Evolutionary conservation across 2,797 vertebrate genomes (phyloP), one percentile per base, ranked within the genome.

Genomic region (Syngnathus rostellatus): DNA sequence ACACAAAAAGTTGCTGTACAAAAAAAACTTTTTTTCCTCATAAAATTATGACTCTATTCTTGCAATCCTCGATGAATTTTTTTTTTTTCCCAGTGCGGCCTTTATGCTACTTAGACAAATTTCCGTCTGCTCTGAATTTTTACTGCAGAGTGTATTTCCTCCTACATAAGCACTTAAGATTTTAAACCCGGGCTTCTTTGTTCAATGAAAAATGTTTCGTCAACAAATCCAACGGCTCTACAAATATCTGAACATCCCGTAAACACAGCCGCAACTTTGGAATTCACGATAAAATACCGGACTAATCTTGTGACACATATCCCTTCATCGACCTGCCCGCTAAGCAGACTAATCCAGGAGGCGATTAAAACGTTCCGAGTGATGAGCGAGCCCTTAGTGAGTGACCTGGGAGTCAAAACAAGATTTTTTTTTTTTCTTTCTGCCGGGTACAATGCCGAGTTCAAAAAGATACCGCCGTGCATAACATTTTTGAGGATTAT

Each of bases 381-480:
- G 78, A 84, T 81, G 76, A 81, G 75, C 72, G 73, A 89, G 87
- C 89, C 89, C 86, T 89, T 89, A 73, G 81, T 84, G 82, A 85
- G 71, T 82, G 84, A 74, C 81, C 79, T 78, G 75, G 81, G 72
- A 71, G 79, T 77, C 73, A 74, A 66, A 76, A 74, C 69, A 63
- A 70, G 72, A 57, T 19, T 66, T 60, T 65, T 48, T 12, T 38
- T 9, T 59, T 46, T 60, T 72, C 71, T 80, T 46, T 46, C 11
- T 46, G 2, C 69, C 63, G 66, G 62, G 61, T 77, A 73, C 67
- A 73, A 76, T 77, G 73, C 77, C 25, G 75, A 78, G 77, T 81
- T 81, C 66, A 76, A 76, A 86, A 80, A 68, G 59, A 74, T 60
- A 73, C 62, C 8, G 37, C 65, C 67, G 77, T 77, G 79, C 45